Evolutionary conservation across 2,797 vertebrate species (phyloP).

Genomic region (Yasuhikotakia modesta): DNA sequence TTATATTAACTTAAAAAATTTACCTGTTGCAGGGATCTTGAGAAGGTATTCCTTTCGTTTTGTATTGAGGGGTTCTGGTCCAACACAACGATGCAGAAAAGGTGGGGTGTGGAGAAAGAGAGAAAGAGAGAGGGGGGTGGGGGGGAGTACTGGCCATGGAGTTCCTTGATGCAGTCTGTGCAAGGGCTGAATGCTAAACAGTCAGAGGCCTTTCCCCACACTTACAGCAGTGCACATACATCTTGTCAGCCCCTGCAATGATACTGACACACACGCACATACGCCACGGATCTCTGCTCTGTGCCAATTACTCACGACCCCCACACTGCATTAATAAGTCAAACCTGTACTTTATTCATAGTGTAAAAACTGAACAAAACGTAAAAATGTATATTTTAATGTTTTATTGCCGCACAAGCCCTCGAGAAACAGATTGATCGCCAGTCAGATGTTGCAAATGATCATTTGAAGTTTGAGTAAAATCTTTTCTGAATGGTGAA

Average conservation of each 20-base stretch:
- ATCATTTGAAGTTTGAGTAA: slow-evolving; percentile 10
- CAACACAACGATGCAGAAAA: slow-evolving; percentile 44
- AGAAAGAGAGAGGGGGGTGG: slow-evolving; percentile 17
- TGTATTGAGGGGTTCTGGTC: slow-evolving; percentile 28
- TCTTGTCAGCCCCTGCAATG: slow-evolving; percentile 16
- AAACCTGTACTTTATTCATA: neutral
- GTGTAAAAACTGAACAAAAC: neutral
- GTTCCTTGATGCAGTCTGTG: slow-evolving; percentile 59
- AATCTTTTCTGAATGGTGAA: slow-evolving; percentile 10
- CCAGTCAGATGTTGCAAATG: slow-evolving; percentile 14
- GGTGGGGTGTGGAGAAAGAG: neutral
- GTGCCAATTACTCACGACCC: neutral
- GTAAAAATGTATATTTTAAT: neutral
- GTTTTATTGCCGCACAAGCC: neutral
- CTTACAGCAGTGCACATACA: slow-evolving; percentile 32
- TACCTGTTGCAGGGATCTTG: slow-evolving; percentile 46
- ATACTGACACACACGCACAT: slow-evolving; percentile 27
- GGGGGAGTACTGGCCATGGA: slow-evolving; percentile 18
- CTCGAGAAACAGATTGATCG: slow-evolving; percentile 1
- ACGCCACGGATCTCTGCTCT: neutral
- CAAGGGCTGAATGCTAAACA: slow-evolving; percentile 59
- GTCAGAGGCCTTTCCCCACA: slow-evolving; percentile 47
- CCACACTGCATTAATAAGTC: neutral
- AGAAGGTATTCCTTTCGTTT: slow-evolving; percentile 27
- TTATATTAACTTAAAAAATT: neutral